phyloP scores from a whole-genome alignment of 2,888 invertebrate species.

The Timema cristinae region DNA sequence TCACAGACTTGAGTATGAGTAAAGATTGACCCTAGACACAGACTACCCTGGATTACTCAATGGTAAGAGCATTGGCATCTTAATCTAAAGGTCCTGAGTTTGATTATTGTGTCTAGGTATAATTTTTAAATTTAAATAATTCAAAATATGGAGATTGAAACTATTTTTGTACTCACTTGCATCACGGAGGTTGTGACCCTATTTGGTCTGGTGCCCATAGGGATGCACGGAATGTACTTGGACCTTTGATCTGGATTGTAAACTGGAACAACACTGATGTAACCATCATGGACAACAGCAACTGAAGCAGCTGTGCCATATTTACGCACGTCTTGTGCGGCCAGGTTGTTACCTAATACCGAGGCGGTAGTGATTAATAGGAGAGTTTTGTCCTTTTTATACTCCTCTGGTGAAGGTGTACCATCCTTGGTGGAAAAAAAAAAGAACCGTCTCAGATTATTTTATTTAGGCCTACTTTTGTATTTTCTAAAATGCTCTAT shows the following conservation, averaged over 20 bases:
- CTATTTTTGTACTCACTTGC: conserved; percentile 18
- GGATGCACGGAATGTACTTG: conserved; percentile 34
- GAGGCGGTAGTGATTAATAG: conserved; percentile 36
- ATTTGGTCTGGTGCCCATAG: conserved; percentile 25
- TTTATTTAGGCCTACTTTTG: too few species aligned
- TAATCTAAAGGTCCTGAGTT: too few species aligned
- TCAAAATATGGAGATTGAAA: too few species aligned
- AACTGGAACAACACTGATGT: conserved; percentile 35
- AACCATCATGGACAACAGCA: conserved; percentile 37
- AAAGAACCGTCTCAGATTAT: too few species aligned
- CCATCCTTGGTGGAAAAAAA: too few species aligned
- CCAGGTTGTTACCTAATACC: conserved; percentile 37
- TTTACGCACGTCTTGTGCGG: conserved; percentile 31
- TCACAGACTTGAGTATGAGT: too few species aligned
- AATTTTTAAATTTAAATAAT: too few species aligned
- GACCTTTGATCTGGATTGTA: conserved; percentile 31
- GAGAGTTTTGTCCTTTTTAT: conserved; percentile 34
- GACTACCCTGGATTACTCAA: too few species aligned
- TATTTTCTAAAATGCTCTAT: too few species aligned
- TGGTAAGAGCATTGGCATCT: too few species aligned
- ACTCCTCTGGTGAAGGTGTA: conserved; percentile 20
- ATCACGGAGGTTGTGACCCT: conserved; percentile 24
- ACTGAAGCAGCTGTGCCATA: conserved; percentile 30
- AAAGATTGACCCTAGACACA: too few species aligned
- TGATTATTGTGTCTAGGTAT: too few species aligned